These are phyloP conservation scores for Ictidomys tridecemlineatus DNA, from an alignment of 2,113 vertebrate species.

Conservation along the genomic window DNA sequence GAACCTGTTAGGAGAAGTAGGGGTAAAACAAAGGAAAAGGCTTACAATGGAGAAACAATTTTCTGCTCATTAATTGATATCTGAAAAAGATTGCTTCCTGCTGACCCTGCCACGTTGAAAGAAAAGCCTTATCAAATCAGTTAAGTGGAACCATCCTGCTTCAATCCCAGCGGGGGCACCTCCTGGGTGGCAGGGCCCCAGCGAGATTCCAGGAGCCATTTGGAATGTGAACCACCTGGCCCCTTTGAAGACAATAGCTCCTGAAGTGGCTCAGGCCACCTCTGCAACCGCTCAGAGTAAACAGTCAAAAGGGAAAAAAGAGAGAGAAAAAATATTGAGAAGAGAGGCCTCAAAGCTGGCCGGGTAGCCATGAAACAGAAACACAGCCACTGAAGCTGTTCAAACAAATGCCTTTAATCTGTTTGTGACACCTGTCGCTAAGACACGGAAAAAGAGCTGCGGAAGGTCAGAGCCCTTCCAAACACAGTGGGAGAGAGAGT, in stretches of 20 bases:
- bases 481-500: neutral
- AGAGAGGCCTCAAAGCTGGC: neutral
- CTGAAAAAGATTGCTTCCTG: neutral
- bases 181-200: neutral
- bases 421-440: slow-evolving; percentile 66
- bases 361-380: slow-evolving; percentile 43
- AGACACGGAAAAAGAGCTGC: neutral
- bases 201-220: slow-evolving; percentile 15
- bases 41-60: neutral
- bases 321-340: neutral
- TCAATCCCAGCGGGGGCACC: neutral
- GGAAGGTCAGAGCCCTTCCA: slow-evolving; percentile 18
- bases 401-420: slow-evolving; percentile 73
- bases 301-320: neutral
- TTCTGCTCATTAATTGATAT: neutral
- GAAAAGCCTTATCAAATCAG: neutral
- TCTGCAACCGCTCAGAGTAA: slow-evolving; percentile 30
- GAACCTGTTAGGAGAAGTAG: neutral
- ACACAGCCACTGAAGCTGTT: slow-evolving; percentile 56
- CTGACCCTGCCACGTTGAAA: neutral
- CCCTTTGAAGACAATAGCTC: neutral
- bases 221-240: neutral
- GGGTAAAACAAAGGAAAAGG: neutral
- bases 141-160: neutral
- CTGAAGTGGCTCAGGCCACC: neutral